phyloP scores from a whole-genome alignment of 53 echinoderm and acorn worm genomes.

The Luidia sarsii region DNA sequence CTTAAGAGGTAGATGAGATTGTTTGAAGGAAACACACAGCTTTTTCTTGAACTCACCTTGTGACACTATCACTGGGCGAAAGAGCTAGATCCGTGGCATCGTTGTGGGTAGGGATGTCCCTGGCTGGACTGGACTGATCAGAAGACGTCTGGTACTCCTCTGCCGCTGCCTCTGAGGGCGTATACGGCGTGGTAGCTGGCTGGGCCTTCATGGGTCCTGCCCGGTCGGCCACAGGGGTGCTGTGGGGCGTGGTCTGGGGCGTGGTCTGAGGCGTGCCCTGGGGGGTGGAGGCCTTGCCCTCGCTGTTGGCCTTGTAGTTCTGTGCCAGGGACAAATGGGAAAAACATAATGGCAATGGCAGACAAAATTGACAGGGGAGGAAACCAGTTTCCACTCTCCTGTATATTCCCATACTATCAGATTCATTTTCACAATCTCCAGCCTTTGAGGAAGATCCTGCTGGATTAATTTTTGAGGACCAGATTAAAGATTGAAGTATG shows the following conservation, averaged over 20 bases:
- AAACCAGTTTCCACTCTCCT: too few relatives aligned
- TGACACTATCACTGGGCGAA: slow-evolving; percentile 9
- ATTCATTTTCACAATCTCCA: too few relatives aligned
- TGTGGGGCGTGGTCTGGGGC: slow-evolving; percentile 68
- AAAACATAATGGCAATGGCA: too few relatives aligned
- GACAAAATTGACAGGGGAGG: too few relatives aligned
- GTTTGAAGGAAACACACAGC: neutral
- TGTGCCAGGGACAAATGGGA: too few relatives aligned
- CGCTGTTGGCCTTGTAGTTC: slow-evolving; percentile 70
- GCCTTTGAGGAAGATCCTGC: too few relatives aligned
- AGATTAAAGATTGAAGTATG: too few relatives aligned
- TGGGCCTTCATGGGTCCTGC: slow-evolving; percentile 1
- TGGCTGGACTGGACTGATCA: slow-evolving; percentile 31
- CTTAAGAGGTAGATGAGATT: neutral
- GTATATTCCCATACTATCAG: too few relatives aligned
- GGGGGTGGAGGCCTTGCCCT: slow-evolving; percentile 63
- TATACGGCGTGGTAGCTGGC: slow-evolving; percentile 4
- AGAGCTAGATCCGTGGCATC: neutral
- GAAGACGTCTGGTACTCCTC: slow-evolving; percentile 29
- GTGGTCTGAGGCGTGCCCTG: slow-evolving; percentile 67
- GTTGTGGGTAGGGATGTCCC: neutral
- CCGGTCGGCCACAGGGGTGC: slow-evolving; percentile 59
- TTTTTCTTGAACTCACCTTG: slow-evolving; percentile 24
- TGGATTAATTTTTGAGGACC: too few relatives aligned
- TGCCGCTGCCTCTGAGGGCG: slow-evolving; percentile 30